A percentile compares a stretch with the other conserved stretches of the same genome.
Conservation (phyloP, 2,888 invertebrate genomes). For the Eucera pruinosa region DNA sequence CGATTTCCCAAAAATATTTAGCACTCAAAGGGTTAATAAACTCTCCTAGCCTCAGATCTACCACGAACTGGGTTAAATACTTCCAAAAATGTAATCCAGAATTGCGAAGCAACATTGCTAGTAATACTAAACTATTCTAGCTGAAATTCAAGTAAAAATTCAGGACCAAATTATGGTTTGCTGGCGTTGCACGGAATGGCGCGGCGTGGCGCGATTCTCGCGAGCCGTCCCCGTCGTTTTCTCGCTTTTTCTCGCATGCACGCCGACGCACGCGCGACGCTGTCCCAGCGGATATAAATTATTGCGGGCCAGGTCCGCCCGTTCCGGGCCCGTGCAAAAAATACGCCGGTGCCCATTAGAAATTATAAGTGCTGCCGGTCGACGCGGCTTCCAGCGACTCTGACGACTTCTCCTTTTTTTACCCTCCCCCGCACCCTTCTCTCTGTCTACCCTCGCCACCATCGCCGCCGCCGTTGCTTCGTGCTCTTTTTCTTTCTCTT, state of each 20-base stretch:
- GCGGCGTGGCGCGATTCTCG: conserved; percentile 49
- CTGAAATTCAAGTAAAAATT: too few relatives aligned
- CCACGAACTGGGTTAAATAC: too few relatives aligned
- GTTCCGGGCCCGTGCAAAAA: conserved; percentile 55
- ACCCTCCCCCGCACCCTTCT: conserved; percentile 1
- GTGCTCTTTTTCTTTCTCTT: conserved; percentile 48
- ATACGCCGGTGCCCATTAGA: conserved; percentile 64
- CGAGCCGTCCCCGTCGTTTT: conserved; percentile 48
- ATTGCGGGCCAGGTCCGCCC: conserved; percentile 41
- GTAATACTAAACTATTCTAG: too few relatives aligned
- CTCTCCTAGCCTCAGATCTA: too few relatives aligned
- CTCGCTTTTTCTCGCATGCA: conserved; percentile 61
- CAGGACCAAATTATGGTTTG: background rate
- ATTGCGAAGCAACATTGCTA: too few relatives aligned
- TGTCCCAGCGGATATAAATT: conserved; percentile 64
- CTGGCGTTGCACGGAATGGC: conserved; percentile 4
- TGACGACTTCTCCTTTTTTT: conserved; percentile 24
- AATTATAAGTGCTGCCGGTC: conserved; percentile 69
- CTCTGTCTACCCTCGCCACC: conserved; percentile 11
- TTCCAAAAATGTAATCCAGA: too few relatives aligned
- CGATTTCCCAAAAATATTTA: too few relatives aligned
- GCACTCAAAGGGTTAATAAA: too few relatives aligned
- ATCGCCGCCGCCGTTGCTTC: conserved; percentile 7
- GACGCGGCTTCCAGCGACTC: conserved; percentile 50
- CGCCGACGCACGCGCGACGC: conserved; percentile 61